phyloP scores from a whole-genome alignment of 2,888 invertebrate genomes.

The Andrena haemorrhoa region DNA sequence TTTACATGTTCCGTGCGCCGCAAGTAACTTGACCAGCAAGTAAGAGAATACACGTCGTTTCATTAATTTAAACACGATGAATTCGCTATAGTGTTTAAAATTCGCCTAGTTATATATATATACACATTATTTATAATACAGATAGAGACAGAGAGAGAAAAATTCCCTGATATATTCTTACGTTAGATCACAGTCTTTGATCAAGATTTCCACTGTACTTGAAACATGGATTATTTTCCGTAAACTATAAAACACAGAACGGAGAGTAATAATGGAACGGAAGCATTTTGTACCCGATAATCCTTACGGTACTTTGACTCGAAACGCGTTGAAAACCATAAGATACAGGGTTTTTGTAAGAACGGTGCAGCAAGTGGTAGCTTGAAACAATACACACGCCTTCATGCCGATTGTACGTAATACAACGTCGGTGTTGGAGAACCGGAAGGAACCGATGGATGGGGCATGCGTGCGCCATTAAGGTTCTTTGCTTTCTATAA shows the following conservation, averaged over 20 bases:
- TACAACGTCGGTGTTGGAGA: not conserved
- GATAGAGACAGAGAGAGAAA: too few species aligned
- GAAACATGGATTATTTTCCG: not conserved
- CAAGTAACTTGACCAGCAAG: constrained; percentile 76
- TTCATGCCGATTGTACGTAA: too few species aligned
- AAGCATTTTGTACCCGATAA: constrained; percentile 37
- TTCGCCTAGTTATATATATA: constrained; percentile 23
- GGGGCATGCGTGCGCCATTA: not conserved
- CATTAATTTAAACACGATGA: constrained; percentile 1
- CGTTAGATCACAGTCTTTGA: constrained; percentile 62
- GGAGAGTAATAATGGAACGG: constrained; percentile 35
- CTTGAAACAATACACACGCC: not conserved
- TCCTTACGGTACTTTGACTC: not conserved
- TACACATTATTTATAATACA: not conserved
- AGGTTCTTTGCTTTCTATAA: constrained; percentile 64
- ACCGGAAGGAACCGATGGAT: not conserved
- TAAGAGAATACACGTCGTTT: constrained; percentile 33
- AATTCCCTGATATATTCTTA: constrained; percentile 15
- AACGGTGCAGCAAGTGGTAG: constrained; percentile 1
- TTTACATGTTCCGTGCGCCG: constrained; percentile 19
- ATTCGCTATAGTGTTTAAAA: not conserved
- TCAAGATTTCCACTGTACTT: constrained; percentile 28
- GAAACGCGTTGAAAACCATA: not conserved
- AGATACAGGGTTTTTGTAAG: not conserved
- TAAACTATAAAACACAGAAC: not conserved